phyloP scores from a whole-genome alignment of 2,797 vertebrate genomes.

The Geotrypetes seraphini region DNA sequence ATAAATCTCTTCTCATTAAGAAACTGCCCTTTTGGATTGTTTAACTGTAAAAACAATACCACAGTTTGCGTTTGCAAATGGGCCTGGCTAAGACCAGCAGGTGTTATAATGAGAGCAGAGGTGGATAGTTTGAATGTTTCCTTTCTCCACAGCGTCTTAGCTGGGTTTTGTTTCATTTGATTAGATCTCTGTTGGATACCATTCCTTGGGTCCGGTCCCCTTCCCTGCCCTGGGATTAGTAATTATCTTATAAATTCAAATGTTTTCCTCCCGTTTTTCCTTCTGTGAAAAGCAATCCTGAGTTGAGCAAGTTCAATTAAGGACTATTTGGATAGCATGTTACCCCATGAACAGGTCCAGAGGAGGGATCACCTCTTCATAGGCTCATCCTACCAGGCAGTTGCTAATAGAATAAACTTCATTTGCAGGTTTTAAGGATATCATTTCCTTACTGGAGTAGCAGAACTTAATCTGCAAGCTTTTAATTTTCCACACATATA shows the following conservation, averaged over 20 bases:
- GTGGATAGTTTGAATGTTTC: constrained; percentile 25
- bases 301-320: constrained; percentile 39
- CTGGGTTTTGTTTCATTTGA: constrained; percentile 20
- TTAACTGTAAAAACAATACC: constrained; percentile 41
- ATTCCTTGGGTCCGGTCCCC: constrained; percentile 20
- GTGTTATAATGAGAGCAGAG: constrained; percentile 46
- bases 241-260: constrained; percentile 41
- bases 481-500: constrained; percentile 7
- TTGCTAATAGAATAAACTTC: not conserved
- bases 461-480: constrained; percentile 9
- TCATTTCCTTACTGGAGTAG: constrained; percentile 29
- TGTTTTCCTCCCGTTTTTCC: constrained; percentile 36
- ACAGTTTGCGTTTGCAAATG: constrained; percentile 34
- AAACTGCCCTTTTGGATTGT: constrained; percentile 27
- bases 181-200: constrained; percentile 33
- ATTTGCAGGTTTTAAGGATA: constrained; percentile 17
- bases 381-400: constrained; percentile 24
- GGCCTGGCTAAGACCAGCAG: constrained; percentile 48
- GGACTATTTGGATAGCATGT: constrained; percentile 33
- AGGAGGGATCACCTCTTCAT: constrained; percentile 24
- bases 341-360: constrained; percentile 20
- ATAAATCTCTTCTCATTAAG: constrained; percentile 46
- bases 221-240: constrained; percentile 35
- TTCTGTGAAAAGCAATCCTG: constrained; percentile 35
- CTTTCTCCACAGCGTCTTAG: constrained; percentile 10